phyloP scores from a whole-genome alignment of 2,888 invertebrate genomes.

The Ceramica pisi region DNA sequence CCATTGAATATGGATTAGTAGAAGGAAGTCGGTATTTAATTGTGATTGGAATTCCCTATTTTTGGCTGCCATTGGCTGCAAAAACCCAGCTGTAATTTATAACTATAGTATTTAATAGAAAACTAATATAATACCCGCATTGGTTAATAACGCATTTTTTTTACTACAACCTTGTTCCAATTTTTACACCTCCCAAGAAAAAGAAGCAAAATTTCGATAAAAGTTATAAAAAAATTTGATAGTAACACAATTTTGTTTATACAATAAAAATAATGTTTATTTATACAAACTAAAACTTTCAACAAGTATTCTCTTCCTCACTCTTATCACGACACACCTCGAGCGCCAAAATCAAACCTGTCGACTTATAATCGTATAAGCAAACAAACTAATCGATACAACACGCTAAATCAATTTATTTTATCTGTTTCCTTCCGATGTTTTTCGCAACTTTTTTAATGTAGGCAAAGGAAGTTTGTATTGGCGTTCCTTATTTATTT shows the following conservation, averaged over 20 bases:
- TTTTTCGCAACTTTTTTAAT: slow-evolving; percentile 39
- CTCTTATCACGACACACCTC: slow-evolving; percentile 56
- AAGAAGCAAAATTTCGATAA: not conserved
- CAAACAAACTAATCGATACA: slow-evolving; percentile 36
- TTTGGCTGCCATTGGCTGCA: too few relatives aligned
- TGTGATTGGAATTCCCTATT: not conserved
- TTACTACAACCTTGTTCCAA: not conserved
- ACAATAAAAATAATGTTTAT: slow-evolving; percentile 7
- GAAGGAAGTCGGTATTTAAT: not conserved
- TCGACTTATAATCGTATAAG: slow-evolving; percentile 38
- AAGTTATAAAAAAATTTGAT: too few relatives aligned
- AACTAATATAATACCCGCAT: not conserved
- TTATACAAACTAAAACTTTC: slow-evolving; percentile 4
- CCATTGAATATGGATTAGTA: not conserved
- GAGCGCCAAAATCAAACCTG: slow-evolving; percentile 16
- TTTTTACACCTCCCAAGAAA: not conserved
- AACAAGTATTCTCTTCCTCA: slow-evolving; percentile 3
- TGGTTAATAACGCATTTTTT: not conserved
- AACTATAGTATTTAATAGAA: too few relatives aligned
- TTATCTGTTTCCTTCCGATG: slow-evolving; percentile 60
- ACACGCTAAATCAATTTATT: slow-evolving; percentile 46
- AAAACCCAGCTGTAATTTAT: not conserved
- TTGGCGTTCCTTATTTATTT: slow-evolving; percentile 27
- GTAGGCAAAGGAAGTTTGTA: slow-evolving; percentile 27
- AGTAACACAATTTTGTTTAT: not conserved